These are phyloP conservation scores for Nothura maculosa DNA, from an alignment of 2,797 vertebrate genomes.

Conservation along the genomic window DNA sequence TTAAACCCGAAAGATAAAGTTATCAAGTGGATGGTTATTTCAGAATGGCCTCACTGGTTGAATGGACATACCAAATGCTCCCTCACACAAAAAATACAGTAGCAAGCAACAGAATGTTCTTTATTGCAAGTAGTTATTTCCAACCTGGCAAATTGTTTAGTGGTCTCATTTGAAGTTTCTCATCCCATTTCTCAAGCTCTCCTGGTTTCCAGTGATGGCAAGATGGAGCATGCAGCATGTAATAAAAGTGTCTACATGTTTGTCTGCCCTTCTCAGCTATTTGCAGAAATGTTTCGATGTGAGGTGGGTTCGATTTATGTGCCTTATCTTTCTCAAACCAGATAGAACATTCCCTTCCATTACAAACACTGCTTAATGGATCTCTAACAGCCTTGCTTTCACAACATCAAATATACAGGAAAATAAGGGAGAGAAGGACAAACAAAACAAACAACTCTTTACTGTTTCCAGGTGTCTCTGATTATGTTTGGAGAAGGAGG, in stretches of 20 bases:
- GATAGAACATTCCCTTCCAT: conserved; percentile 52
- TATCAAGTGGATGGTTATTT: not conserved
- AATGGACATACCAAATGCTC: not conserved
- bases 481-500: conserved; percentile 36
- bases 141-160: not conserved
- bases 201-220: conserved; percentile 4
- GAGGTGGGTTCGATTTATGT: conserved; percentile 65
- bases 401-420: conserved; percentile 62
- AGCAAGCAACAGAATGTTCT: not conserved
- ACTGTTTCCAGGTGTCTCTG: conserved; percentile 70
- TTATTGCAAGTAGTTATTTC: not conserved
- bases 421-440: conserved; percentile 9
- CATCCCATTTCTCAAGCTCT: conserved; percentile 8
- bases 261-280: conserved; percentile 66
- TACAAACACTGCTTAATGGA: conserved; percentile 58
- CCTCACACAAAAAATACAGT: not conserved
- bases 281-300: conserved; percentile 74
- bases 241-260: conserved; percentile 43
- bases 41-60: not conserved
- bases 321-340: conserved; percentile 77
- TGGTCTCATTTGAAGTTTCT: not conserved
- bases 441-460: conserved; percentile 36
- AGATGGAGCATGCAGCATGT: not conserved
- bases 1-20: not conserved
- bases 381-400: conserved; percentile 68